Percentiles rank a stretch among this genome's conserved stretches.
These are phyloP conservation scores for Lycopodina hypogea DNA, from an alignment of 37 sponge, comb jelly and placozoan genomes.

Conservation along the genomic window DNA sequence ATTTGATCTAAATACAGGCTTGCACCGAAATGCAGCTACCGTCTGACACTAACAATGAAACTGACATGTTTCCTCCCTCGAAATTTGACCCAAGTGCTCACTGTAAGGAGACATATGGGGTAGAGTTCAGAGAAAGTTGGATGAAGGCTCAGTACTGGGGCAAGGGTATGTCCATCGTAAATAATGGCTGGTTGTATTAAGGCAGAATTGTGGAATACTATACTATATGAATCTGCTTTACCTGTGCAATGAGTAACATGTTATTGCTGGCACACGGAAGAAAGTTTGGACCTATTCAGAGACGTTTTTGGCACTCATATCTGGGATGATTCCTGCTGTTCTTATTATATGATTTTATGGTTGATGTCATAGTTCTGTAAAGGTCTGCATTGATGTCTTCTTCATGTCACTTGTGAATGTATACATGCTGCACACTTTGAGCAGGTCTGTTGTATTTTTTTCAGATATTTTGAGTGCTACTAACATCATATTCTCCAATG, in stretches of 20 bases:
- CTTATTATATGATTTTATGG: too few relatives aligned
- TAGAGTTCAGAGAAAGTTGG: constrained; percentile 39
- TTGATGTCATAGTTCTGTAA: too few relatives aligned
- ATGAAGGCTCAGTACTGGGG: constrained; percentile 62
- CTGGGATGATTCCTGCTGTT: too few relatives aligned
- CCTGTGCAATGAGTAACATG: not conserved
- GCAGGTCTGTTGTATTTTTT: not conserved
- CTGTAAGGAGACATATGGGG: constrained; percentile 54
- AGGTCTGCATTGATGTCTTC: too few relatives aligned
- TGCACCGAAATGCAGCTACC: constrained; percentile 81
- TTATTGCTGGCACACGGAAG: not conserved
- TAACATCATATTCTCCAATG: constrained; percentile 92
- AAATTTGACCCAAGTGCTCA: constrained; percentile 33
- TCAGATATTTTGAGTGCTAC: constrained; percentile 64
- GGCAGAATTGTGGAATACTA: not conserved
- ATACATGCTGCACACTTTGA: not conserved
- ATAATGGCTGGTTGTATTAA: not conserved
- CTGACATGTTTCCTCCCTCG: constrained; percentile 88
- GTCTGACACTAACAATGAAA: constrained; percentile 68
- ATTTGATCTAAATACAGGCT: constrained; percentile 26
- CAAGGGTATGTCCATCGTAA: constrained; percentile 31
- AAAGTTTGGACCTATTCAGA: too few relatives aligned
- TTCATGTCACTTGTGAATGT: too few relatives aligned
- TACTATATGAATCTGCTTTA: not conserved
- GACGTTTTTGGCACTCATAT: too few relatives aligned